A percentile compares a stretch with the other conserved stretches of the same genome.
These are phyloP conservation scores for Tetramorium parvispinum DNA, from an alignment of 1,140 invertebrate genomes.

Conservation along the genomic window DNA sequence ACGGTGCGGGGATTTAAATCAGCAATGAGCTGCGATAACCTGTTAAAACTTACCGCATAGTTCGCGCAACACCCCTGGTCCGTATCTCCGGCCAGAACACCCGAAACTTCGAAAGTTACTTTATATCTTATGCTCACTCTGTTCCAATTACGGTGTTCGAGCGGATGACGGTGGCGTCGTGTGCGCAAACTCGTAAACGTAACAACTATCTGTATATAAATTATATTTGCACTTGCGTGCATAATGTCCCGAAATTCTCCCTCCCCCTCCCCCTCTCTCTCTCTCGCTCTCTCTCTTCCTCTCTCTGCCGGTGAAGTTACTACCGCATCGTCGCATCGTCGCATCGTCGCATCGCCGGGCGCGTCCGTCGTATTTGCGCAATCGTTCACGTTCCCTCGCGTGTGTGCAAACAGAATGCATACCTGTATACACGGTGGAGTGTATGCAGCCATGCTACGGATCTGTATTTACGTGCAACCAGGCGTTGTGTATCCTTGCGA, in stretches of 20 bases:
- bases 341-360: not conserved
- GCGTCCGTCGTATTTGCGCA: constrained; percentile 30
- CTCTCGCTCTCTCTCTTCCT: not conserved
- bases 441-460: not conserved
- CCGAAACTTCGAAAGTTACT: constrained; percentile 33
- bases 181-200: constrained; percentile 1
- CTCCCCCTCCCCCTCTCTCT: not conserved
- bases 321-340: not conserved
- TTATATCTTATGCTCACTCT: not conserved
- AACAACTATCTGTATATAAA: constrained; percentile 46
- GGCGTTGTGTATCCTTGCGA: constrained; percentile 23
- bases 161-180: not conserved
- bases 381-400: constrained; percentile 25
- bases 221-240: constrained; percentile 33
- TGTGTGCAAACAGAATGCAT: constrained; percentile 38
- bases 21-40: not conserved
- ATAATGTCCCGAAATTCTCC: constrained; percentile 31
- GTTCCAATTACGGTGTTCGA: constrained; percentile 35
- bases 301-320: not conserved
- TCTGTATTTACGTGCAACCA: constrained; percentile 44
- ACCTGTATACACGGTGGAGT: not conserved
- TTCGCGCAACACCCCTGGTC: not conserved
- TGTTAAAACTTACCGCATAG: not conserved
- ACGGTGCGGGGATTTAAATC: not conserved
- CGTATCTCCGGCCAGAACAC: not conserved